These are phyloP conservation scores for Amphiura filiformis DNA, from an alignment of 35 echinoderm and acorn worm species.

Conservation along the genomic window DNA sequence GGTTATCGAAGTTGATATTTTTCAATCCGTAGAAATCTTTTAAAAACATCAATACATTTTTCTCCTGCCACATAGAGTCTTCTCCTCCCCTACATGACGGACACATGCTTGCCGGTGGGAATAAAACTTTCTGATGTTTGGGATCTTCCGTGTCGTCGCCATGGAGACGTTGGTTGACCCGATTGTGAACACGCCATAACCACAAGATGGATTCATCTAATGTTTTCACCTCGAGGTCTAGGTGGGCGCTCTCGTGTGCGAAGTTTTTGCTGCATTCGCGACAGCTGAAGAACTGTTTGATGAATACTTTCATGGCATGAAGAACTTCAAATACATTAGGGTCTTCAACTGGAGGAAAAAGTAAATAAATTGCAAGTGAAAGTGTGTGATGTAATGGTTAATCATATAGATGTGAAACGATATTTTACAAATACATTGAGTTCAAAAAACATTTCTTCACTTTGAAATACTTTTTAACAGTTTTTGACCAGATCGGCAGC, in stretches of 20 bases:
- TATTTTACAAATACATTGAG: neutral
- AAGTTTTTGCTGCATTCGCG: constrained; percentile 86
- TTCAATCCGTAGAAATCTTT: constrained; percentile 57
- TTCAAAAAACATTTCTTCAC: neutral
- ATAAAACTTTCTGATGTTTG: constrained; percentile 60
- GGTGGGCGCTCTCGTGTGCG: constrained; percentile 52
- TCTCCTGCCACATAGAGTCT: constrained; percentile 48
- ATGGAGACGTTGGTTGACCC: constrained; percentile 72
- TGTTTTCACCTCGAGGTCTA: constrained; percentile 40
- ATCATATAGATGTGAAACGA: neutral
- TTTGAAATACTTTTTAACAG: too few relatives aligned
- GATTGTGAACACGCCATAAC: constrained; percentile 87
- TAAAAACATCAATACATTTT: constrained; percentile 57
- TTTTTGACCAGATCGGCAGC: too few relatives aligned
- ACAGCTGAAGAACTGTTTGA: constrained; percentile 81
- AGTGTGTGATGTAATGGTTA: neutral
- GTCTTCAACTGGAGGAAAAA: constrained; percentile 54
- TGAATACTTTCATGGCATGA: constrained; percentile 79
- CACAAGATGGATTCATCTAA: constrained; percentile 77
- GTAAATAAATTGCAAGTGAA: neutral
- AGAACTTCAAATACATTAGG: constrained; percentile 73
- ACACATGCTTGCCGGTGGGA: constrained; percentile 60
- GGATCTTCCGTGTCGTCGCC: constrained; percentile 88
- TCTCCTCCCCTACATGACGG: constrained; percentile 28
- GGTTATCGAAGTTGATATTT: constrained; percentile 51